A percentile compares a stretch with the other conserved stretches of the same genome.
These are phyloP conservation scores for Nyleta sp. DNA, from an alignment of 2,888 invertebrate species.

Conservation along the genomic window DNA sequence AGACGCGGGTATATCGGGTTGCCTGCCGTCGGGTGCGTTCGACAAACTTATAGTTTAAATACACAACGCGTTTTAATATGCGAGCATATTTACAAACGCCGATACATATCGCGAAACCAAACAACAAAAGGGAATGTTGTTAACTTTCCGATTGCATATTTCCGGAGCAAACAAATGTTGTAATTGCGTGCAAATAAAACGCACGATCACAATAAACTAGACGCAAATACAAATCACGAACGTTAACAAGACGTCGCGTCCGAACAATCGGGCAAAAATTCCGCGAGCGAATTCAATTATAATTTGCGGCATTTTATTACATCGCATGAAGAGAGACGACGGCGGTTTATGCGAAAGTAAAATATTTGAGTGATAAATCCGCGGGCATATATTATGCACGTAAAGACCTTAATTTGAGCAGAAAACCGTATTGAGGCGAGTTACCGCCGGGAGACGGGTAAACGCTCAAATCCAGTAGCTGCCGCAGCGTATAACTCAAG, in stretches of 20 bases:
- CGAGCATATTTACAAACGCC: not conserved
- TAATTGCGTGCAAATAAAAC: too few relatives aligned
- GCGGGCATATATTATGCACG: not conserved
- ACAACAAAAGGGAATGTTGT: not conserved
- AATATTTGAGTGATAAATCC: too few relatives aligned
- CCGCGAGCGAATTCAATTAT: too few relatives aligned
- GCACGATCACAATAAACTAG: not conserved
- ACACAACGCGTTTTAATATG: conserved; percentile 10
- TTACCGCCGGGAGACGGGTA: conserved; percentile 25
- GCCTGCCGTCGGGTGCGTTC: conserved; percentile 16
- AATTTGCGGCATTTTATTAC: too few relatives aligned
- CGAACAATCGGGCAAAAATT: too few relatives aligned
- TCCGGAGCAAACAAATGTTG: too few relatives aligned
- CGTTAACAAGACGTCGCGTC: too few relatives aligned
- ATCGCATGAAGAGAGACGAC: too few relatives aligned
- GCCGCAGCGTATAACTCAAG: conserved; percentile 44
- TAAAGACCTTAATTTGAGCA: not conserved
- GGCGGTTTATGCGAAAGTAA: too few relatives aligned
- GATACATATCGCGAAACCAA: not conserved
- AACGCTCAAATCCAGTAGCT: conserved; percentile 40
- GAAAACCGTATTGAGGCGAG: conserved; percentile 18
- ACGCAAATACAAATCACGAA: too few relatives aligned
- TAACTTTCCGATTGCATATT: not conserved
- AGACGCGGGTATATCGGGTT: conserved; percentile 8
- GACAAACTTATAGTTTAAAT: not conserved